These are phyloP conservation scores for Lysiphlebus fabarum DNA, from an alignment of 1,140 invertebrate genomes.

Conservation along the genomic window DNA sequence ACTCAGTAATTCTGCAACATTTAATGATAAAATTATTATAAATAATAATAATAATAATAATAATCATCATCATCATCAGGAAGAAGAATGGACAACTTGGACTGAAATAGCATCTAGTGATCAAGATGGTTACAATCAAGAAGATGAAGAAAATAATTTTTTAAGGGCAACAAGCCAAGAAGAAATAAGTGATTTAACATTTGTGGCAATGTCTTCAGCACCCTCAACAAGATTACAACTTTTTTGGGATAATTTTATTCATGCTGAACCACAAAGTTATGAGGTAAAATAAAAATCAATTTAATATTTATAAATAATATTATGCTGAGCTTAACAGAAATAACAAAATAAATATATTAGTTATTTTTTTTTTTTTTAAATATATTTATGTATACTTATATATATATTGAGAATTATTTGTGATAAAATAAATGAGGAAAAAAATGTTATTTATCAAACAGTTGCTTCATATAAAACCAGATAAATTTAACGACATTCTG, in stretches of 20 bases:
- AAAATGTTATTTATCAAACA: no score
- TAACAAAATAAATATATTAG: no score
- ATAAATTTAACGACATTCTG: no score
- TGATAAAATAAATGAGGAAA: no score
- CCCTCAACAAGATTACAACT: conserved; percentile 40
- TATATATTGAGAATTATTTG: no score
- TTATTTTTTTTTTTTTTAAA: no score
- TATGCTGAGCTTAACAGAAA: not conserved
- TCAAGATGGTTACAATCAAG: not conserved
- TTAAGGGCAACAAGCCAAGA: not conserved
- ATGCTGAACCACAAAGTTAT: conserved; percentile 59
- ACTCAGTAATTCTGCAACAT: not conserved
- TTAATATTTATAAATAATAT: not conserved
- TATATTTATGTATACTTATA: no score
- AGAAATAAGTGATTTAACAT: not conserved
- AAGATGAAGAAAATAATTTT: not conserved
- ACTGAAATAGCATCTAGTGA: conserved; percentile 1
- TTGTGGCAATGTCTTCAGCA: conserved; percentile 26
- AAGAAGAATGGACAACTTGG: conserved; percentile 10
- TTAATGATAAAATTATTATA: not conserved
- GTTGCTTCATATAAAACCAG: no score
- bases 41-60: conserved; percentile 1
- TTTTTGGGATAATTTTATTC: conserved; percentile 62
- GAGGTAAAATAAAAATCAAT: conserved; percentile 48
- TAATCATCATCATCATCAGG: no score